phyloP scores from a whole-genome alignment of 2,888 invertebrate genomes.

The Eudemis profundana region DNA sequence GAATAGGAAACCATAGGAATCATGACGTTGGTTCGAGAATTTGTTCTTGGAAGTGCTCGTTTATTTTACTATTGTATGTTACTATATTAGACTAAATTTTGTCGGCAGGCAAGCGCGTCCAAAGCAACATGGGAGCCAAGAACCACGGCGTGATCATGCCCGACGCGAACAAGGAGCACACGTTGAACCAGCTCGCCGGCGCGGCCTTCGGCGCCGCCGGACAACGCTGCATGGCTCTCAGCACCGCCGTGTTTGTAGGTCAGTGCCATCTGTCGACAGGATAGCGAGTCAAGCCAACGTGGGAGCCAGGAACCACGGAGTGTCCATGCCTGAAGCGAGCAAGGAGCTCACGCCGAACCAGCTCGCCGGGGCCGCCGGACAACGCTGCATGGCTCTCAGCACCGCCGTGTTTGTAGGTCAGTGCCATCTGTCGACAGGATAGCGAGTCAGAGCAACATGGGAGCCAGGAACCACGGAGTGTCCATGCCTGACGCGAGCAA shows the following conservation, averaged over 20 bases:
- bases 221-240: slow-evolving; percentile 93
- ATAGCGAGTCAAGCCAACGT: no score
- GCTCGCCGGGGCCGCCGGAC: slow-evolving; percentile 97
- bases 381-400: slow-evolving; percentile 99
- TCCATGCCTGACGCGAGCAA: no score
- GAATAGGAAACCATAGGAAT: no score
- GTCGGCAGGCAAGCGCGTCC: slow-evolving; percentile 91
- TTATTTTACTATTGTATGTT: no score
- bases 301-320: no score
- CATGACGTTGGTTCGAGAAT: no score
- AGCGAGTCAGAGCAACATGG: no score
- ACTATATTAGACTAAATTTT: background rate
- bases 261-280: no score
- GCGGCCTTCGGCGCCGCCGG: slow-evolving; percentile 99
- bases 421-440: no score
- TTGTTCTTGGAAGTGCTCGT: no score
- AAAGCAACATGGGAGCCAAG: slow-evolving; percentile 99
- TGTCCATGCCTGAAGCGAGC: no score
- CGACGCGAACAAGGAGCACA: slow-evolving; percentile 98
- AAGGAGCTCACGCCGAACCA: slow-evolving; percentile 98
- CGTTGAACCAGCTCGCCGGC: slow-evolving; percentile 95
- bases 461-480: no score
- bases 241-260: slow-evolving; percentile 59
- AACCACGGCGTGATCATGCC: slow-evolving; percentile 99
- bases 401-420: slow-evolving; percentile 95